Evolutionary conservation across 2,797 vertebrate species (phyloP).

Genomic region (Manis crassicaudata): DNA sequence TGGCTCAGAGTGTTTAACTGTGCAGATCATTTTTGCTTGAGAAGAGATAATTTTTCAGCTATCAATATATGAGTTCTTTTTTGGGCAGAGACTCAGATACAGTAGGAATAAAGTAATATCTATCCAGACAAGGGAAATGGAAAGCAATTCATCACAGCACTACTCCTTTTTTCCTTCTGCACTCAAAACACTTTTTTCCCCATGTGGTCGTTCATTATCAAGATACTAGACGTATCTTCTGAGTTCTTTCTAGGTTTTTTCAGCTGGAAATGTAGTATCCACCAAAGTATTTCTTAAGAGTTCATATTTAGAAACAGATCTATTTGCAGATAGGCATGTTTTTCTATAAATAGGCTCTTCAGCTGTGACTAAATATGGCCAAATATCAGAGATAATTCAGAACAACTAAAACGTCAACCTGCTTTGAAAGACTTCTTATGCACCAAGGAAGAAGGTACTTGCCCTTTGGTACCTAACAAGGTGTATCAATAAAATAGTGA

Average conservation of each 20-base stretch:
- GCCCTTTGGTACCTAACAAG: not conserved
- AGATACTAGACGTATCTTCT: not conserved
- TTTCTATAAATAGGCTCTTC: slow-evolving; percentile 21
- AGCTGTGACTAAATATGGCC: not conserved
- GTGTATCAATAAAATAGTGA: not conserved
- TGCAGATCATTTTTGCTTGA: not conserved
- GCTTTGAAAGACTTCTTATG: slow-evolving; percentile 19
- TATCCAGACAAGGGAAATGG: slow-evolving; percentile 16
- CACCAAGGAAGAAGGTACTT: not conserved
- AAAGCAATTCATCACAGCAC: not conserved
- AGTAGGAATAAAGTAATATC: not conserved
- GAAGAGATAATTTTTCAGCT: slow-evolving; percentile 4
- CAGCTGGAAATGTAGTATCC: not conserved
- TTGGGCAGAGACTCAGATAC: not conserved
- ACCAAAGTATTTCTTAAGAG: not conserved
- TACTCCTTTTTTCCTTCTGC: not conserved
- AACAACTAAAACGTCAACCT: not conserved
- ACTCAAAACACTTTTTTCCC: not conserved
- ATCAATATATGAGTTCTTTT: not conserved
- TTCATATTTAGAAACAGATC: slow-evolving; percentile 37
- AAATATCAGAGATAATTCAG: slow-evolving; percentile 27
- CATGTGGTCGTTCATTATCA: not conserved
- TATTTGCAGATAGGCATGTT: not conserved
- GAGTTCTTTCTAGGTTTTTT: not conserved
- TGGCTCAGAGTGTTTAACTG: not conserved